Conservation (phyloP, 2,113 vertebrate genomes). For the Prietella phreatophila region DNA sequence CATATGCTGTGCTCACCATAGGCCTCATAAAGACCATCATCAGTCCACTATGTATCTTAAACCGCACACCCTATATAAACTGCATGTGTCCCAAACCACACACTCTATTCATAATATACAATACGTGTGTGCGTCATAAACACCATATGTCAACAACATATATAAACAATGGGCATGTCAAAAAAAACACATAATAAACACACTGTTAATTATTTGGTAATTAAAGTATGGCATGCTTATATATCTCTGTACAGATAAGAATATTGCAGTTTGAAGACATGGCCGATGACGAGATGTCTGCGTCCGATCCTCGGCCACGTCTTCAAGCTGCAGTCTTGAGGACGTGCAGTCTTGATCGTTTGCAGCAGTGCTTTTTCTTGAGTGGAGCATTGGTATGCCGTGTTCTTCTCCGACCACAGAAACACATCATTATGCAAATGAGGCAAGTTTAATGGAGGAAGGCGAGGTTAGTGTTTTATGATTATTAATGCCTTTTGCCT, state of each 20-base stretch:
- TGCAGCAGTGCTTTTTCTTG: conserved; percentile 54
- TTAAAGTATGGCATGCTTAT: background rate
- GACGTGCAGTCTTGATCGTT: conserved; percentile 26
- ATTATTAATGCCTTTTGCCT: conserved; percentile 71
- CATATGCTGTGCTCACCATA: background rate
- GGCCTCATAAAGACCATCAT: background rate
- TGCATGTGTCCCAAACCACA: background rate
- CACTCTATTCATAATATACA: background rate
- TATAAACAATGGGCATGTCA: background rate
- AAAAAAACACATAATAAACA: background rate
- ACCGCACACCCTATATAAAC: background rate
- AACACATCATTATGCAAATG: conserved; percentile 72
- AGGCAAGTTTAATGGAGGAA: conserved; percentile 63
- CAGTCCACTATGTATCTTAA: background rate
- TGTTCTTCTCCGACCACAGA: conserved; percentile 62
- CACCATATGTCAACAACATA: background rate
- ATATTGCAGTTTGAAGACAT: background rate
- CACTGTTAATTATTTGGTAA: background rate
- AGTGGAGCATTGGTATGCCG: conserved; percentile 51
- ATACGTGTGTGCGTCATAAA: background rate
- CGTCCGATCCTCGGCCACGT: no score
- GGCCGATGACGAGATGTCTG: conserved; percentile 16
- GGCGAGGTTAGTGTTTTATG: conserved; percentile 63
- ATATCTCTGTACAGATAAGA: background rate
- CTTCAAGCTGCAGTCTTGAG: no score